Conservation (phyloP, 2,888 invertebrate genomes). For the Phania funesta region DNA sequence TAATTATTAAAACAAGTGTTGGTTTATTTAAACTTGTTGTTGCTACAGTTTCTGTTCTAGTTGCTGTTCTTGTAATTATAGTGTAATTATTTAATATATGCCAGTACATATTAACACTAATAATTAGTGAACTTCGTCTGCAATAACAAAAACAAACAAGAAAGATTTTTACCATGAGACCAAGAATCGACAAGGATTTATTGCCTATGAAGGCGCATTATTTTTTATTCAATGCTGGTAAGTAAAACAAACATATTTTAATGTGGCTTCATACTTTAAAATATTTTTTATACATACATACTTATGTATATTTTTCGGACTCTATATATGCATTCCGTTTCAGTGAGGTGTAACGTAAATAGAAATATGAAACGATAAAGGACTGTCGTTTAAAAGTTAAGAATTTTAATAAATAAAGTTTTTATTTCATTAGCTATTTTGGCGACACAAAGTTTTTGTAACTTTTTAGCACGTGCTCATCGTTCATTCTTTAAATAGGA, state of each 20-base stretch:
- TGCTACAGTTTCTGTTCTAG: background rate
- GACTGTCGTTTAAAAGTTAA: too few relatives aligned
- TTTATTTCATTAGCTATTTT: too few relatives aligned
- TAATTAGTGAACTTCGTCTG: constrained; percentile 14
- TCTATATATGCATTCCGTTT: too few relatives aligned
- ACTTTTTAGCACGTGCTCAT: too few relatives aligned
- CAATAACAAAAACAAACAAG: constrained; percentile 6
- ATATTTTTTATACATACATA: too few relatives aligned
- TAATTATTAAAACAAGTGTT: constrained; percentile 30
- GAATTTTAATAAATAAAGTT: too few relatives aligned
- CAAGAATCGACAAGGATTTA: constrained; percentile 85
- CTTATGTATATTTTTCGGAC: too few relatives aligned
- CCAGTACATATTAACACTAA: constrained; percentile 22
- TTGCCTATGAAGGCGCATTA: constrained; percentile 94
- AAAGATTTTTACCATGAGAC: constrained; percentile 72
- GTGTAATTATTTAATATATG: background rate
- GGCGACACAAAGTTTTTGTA: too few relatives aligned
- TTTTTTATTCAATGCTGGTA: constrained; percentile 93
- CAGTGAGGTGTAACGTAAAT: too few relatives aligned
- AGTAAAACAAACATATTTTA: constrained; percentile 71
- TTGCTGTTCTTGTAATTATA: constrained; percentile 5
- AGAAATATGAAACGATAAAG: too few relatives aligned
- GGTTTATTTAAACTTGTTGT: constrained; percentile 15
- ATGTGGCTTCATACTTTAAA: background rate
- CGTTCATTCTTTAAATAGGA: too few relatives aligned